Conservation (phyloP, 2,888 invertebrate genomes). For the Epiblema foenella region DNA sequence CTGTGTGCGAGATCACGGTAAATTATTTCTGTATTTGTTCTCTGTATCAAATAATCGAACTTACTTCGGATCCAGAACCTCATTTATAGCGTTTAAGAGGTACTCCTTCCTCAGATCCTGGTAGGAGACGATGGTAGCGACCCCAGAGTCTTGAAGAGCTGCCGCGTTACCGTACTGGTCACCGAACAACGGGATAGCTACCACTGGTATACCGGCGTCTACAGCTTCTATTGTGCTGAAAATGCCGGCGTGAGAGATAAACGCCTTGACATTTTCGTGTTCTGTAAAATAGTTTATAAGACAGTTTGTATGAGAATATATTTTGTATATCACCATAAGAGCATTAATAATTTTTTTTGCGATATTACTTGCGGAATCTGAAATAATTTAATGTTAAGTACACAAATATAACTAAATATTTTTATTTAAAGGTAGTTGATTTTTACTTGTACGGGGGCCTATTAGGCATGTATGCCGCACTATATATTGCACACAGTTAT, state of each 20-base stretch:
- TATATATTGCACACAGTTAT: too few species aligned
- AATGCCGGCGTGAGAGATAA: conserved; percentile 88
- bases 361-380: too few species aligned
- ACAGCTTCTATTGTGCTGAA: conserved; percentile 88
- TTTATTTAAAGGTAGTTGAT: too few species aligned
- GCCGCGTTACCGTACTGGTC: conserved; percentile 88
- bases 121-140: conserved; percentile 85
- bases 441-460: too few species aligned
- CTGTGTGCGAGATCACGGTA: too few species aligned
- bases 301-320: background rate
- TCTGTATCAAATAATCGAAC: too few species aligned
- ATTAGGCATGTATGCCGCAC: too few species aligned
- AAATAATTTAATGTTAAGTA: too few species aligned
- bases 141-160: conserved; percentile 84
- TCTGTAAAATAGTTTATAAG: conserved; percentile 72
- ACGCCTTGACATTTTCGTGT: conserved; percentile 87
- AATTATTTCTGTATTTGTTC: too few species aligned
- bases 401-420: too few species aligned
- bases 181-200: conserved; percentile 89
- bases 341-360: too few species aligned
- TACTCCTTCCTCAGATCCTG: conserved; percentile 83
- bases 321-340: too few species aligned
- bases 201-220: conserved; percentile 87
- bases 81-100: conserved; percentile 82
- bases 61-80: conserved; percentile 85